Base-by-base conservation (phyloP, 92 coral and sea anemone species). In the Bergia puertoricense region DNA sequence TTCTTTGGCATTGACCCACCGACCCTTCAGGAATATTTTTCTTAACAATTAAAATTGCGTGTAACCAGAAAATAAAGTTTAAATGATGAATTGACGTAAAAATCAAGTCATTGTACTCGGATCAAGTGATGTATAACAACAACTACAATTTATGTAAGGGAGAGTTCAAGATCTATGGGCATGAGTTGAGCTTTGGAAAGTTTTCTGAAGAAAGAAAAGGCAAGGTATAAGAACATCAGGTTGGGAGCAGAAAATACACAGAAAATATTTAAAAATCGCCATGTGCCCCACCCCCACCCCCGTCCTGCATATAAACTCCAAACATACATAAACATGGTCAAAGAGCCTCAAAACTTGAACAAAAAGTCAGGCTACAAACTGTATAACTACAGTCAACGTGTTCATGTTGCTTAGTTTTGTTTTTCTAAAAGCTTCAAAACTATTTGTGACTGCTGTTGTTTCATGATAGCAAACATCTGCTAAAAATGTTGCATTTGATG, bases 381-480 rank as follows among this genome's bases (percentile, higher is more conserved):
- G 8, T 48, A 48, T 48, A 48, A 48, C 54, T 59, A 57, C 57
- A 66, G 30, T 85, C 88, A 69, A 18, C 41, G 5, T 85, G 44
- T 74, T 44, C 71, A 73, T 66, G 48, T 56, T 81, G 54, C 54
- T 65, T 86, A 46, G 20, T 71, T 88, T 62, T 81, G 40, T 23
- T 75, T 83, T 83, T 83, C 88, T 45, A 83, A 59, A 43, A 82
- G 91, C 57, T 48, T 89, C 79, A 89, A 59, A 30, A 89, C 76
- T 54, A 89, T 46, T 65, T 89, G 91, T 3, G 91, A 82, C 83
- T 82, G 86, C 88, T 76, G 88, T 57, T 89, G 91, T 74, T 88
- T 88, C 91, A 88, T 74, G 18, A 39, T 4, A 43, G 68, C 65
- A 59, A 82, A 89, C 87, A 89, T 89, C 91, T 89, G 90, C 85